These are phyloP conservation scores for Nephrotoma guestfalica DNA, from an alignment of 2,888 invertebrate genomes.

Conservation along the genomic window DNA sequence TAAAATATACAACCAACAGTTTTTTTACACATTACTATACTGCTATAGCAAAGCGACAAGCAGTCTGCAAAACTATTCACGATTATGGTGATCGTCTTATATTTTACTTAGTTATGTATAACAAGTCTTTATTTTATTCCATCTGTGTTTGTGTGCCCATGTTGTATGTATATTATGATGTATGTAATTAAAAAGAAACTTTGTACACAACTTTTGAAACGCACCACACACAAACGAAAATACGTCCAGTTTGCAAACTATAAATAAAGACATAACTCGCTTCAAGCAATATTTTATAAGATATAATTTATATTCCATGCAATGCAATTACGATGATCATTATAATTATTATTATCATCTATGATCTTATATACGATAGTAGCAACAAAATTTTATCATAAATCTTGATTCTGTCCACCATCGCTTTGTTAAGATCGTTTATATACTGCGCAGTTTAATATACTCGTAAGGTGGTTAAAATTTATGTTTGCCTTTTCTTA, in stretches of 20 bases:
- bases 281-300: not conserved
- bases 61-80: not conserved
- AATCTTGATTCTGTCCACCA: not conserved
- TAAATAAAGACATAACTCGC: not conserved
- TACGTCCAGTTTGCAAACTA: not conserved
- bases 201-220: not conserved
- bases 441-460: not conserved
- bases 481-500: not conserved
- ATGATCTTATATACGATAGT: not conserved
- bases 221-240: not conserved
- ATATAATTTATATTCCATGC: not conserved
- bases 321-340: not conserved
- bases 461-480: not conserved
- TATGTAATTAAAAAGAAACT: not conserved
- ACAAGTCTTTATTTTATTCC: not conserved
- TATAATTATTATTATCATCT: not conserved
- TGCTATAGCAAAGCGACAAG: not conserved
- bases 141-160: not conserved
- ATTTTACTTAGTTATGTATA: not conserved
- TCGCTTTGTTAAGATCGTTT: not conserved
- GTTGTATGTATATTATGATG: not conserved
- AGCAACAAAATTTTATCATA: not conserved
- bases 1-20: not conserved
- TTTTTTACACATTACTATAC: not conserved
- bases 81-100: not conserved